phyloP scores from a whole-genome alignment of 2,113 vertebrate genomes.

The Gallinago paraguaiae region DNA sequence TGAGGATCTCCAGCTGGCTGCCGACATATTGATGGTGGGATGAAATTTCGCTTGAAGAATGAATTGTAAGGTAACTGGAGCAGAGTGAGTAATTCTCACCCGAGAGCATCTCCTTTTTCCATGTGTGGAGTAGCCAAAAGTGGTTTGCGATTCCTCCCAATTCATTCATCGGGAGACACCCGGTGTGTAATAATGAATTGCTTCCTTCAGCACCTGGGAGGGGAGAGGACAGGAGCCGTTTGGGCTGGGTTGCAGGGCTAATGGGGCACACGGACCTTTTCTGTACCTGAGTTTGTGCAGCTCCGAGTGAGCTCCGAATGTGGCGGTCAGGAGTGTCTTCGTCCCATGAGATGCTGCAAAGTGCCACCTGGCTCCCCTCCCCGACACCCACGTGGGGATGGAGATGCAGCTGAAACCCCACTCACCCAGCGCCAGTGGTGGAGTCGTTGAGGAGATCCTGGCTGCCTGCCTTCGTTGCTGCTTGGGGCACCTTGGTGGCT shows the following conservation, averaged over 20 bases:
- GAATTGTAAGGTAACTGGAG: slow-evolving; percentile 56
- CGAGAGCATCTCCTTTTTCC: slow-evolving; percentile 1
- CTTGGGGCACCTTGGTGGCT: background rate
- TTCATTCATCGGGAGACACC: slow-evolving; percentile 4
- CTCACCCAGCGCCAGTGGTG: background rate
- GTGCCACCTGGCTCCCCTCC: background rate
- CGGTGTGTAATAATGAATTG: background rate
- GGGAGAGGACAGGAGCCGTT: rapidly evolving
- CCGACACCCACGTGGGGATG: background rate
- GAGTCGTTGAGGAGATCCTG: background rate
- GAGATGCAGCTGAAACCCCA: background rate
- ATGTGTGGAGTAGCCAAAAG: background rate
- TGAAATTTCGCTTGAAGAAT: slow-evolving; percentile 1
- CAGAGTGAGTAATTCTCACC: slow-evolving; percentile 44
- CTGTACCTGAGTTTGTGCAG: background rate
- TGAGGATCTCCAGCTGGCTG: slow-evolving; percentile 58
- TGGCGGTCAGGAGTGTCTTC: rapidly evolving
- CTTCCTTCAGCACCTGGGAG: background rate
- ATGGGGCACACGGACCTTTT: rapidly evolving
- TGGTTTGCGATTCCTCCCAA: background rate
- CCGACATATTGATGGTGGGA: slow-evolving; percentile 53
- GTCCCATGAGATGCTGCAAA: background rate
- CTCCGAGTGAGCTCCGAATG: background rate
- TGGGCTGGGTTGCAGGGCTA: background rate
- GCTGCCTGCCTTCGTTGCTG: rapidly evolving